phyloP scores from a whole-genome alignment of 2,113 vertebrate species.

The Rana temporaria region DNA sequence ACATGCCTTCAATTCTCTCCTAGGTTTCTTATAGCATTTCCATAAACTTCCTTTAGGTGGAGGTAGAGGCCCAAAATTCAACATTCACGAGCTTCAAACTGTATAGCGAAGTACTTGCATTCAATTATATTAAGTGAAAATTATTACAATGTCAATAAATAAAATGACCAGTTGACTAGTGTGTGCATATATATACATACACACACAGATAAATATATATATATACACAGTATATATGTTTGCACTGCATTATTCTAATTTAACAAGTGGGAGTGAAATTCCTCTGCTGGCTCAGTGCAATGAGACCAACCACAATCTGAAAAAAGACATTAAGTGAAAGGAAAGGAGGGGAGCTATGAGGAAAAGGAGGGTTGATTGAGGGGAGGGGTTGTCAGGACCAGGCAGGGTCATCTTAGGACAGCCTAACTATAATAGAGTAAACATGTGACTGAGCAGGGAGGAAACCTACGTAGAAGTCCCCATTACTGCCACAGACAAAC shows the following conservation, averaged over 20 bases:
- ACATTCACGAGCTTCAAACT: no score
- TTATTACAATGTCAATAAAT: no score
- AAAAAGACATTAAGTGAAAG: slow-evolving; percentile 38
- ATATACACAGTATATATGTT: no score
- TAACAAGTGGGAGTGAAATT: background rate
- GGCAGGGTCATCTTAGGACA: slow-evolving; percentile 51
- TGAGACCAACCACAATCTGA: slow-evolving; percentile 28
- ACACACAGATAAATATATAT: no score
- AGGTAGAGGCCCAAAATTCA: no score
- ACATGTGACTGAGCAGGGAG: slow-evolving; percentile 30
- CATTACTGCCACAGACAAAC: slow-evolving; percentile 9
- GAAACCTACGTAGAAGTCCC: slow-evolving; percentile 20
- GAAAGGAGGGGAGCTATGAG: slow-evolving; percentile 8
- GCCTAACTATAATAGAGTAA: slow-evolving; percentile 21
- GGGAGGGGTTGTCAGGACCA: slow-evolving; percentile 25
- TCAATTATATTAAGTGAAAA: no score
- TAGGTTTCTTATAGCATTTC: no score
- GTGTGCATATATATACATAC: no score
- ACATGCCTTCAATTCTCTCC: no score
- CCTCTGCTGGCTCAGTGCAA: background rate
- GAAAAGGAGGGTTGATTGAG: background rate
- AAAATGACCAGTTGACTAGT: no score
- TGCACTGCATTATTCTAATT: background rate
- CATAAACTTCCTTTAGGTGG: no score
- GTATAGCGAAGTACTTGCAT: no score